Evolutionary conservation across 2,797 vertebrate species (phyloP), one percentile per base, ranked within the genome.

Genomic region (Neosilurus hyrtlii): DNA sequence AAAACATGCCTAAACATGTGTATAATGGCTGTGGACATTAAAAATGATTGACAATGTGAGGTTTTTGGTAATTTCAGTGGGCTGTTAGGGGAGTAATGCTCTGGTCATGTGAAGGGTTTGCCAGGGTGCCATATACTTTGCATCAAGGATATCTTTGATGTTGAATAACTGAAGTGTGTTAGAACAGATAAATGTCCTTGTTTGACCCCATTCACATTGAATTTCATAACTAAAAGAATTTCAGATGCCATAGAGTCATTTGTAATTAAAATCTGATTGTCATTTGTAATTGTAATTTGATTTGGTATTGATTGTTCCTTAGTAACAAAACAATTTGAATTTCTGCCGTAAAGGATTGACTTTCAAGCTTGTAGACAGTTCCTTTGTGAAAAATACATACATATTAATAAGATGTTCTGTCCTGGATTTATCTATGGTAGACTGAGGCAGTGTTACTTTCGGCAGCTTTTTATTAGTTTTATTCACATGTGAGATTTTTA

Each of bases 221-320:
- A 43, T 43, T 43, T 43, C 43, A 43, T 4, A 8, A 10, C 9
- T 6, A 78, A 61, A 63, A 24, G 15, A 24, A 20, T 22, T 3
- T 5, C 43, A 63, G 14, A 26, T 14, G 0, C 49, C 35, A 63
- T 11, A 9, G 18, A 78, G 37, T 63, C 37, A 78, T 63, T 78
- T 63, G 59, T 26, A 63, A 78, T 78, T 63, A 24, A 63, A 63
- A 78, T 78, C 43, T 63, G 75, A 78, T 78, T 78, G n/a, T 78
- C 22, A 63, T 78, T 77, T 77, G 75, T 49, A 62, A 77, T 78
- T 78, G 37, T 78, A 78, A 78, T 78, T 78, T 51, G 75, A 78
- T 63, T 63, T 78, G 37, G 6, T 26, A 63, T 26, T 63, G 75
- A 78, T 78, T 63, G 3, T 43, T 76, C 30, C 56, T 20, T 11